A percentile compares a stretch with the other conserved stretches of the same genome.
These are phyloP conservation scores for Melanophora roralis DNA, from an alignment of 2,888 invertebrate species.

Conservation along the genomic window DNA sequence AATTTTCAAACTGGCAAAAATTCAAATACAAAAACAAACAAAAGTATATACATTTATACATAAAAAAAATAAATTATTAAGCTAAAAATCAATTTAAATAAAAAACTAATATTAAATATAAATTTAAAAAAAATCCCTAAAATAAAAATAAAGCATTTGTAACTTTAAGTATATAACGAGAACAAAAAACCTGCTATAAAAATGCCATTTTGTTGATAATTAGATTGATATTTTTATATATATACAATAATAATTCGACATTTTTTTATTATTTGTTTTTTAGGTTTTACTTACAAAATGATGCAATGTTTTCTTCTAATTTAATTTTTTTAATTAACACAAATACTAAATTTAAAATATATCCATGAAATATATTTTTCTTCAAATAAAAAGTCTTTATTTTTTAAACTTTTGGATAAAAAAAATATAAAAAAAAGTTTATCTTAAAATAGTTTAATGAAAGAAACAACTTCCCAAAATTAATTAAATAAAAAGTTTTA, in stretches of 20 bases:
- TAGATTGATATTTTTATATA: slow-evolving; percentile 62
- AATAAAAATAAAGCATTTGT: slow-evolving; percentile 32
- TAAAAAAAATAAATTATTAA: slow-evolving; percentile 43
- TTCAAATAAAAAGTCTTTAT: slow-evolving; percentile 46
- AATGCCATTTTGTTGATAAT: slow-evolving; percentile 63
- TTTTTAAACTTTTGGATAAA: slow-evolving; percentile 14
- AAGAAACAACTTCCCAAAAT: too few species aligned
- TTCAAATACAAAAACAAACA: neutral
- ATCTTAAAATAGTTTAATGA: too few species aligned
- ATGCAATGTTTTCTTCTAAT: slow-evolving; percentile 38
- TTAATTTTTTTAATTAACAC: neutral
- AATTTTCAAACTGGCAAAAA: slow-evolving; percentile 47
- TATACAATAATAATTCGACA: slow-evolving; percentile 40
- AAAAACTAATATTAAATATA: slow-evolving; percentile 28
- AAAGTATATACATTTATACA: slow-evolving; percentile 36
- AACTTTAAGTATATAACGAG: slow-evolving; percentile 45
- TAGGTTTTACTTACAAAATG: slow-evolving; percentile 35
- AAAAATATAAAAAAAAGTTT: too few species aligned
- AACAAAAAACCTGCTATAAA: slow-evolving; percentile 55
- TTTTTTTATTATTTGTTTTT: slow-evolving; percentile 33
- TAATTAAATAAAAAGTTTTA: too few species aligned
- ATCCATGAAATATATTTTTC: slow-evolving; percentile 42
- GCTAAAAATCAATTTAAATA: slow-evolving; percentile 50
- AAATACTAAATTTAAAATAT: too few species aligned
- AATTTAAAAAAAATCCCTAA: slow-evolving; percentile 1